A percentile compares a stretch with the other conserved stretches of the same genome.
These are phyloP conservation scores for Glareola pratincola DNA, from an alignment of 2,113 vertebrate species.

Conservation along the genomic window DNA sequence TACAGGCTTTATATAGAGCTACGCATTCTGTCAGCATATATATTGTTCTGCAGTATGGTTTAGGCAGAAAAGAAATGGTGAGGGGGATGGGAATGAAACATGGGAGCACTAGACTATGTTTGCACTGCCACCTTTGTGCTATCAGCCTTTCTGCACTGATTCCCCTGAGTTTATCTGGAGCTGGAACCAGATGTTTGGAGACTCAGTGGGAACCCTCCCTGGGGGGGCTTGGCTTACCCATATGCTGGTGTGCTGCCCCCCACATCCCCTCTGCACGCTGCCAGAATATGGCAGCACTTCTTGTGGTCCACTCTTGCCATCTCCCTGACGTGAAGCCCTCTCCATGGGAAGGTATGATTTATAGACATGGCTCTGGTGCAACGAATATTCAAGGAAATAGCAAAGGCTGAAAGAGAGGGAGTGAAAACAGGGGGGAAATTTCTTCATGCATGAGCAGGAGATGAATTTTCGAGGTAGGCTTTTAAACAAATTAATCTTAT, in stretches of 20 bases:
- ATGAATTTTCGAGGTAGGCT: background rate
- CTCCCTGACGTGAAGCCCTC: background rate
- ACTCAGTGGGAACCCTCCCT: background rate
- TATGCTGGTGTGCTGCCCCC: background rate
- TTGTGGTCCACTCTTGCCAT: background rate
- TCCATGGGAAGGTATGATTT: background rate
- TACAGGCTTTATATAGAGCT: background rate
- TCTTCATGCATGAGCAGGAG: background rate
- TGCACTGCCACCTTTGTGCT: background rate
- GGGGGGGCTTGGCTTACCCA: background rate
- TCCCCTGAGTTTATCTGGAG: background rate
- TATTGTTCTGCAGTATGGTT: background rate
- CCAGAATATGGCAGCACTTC: background rate
- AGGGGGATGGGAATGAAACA: background rate
- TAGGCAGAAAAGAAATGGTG: background rate
- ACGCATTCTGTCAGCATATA: background rate
- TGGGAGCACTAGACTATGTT: background rate
- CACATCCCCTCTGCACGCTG: fast-evolving
- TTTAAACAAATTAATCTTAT: background rate
- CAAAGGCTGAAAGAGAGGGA: background rate
- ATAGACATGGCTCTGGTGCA: background rate
- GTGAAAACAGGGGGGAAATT: background rate
- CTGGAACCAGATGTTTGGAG: background rate
- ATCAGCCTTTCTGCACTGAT: background rate
- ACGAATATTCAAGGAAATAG: background rate